Evolutionary conservation across 2,113 vertebrate genomes (phyloP), one percentile per base, ranked within the genome.

Genomic region (Varanus salvator): DNA sequence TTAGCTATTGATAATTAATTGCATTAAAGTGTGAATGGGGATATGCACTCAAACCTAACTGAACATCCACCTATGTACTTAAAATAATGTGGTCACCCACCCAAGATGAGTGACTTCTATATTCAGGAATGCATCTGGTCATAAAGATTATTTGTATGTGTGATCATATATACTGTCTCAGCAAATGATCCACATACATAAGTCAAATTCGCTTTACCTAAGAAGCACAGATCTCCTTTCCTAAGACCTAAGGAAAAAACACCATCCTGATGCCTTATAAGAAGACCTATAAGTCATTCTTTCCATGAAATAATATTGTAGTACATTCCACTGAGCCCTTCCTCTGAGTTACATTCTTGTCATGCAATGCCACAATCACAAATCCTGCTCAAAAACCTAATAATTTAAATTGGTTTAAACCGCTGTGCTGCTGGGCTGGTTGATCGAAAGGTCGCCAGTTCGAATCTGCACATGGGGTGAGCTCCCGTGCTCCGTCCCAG

Each of bases 291-390:
- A 84, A n/a, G 90, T 19, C 0, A 90, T 44, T 80, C 25, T 19
- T 86, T 81, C n/a, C 11, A 89, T 77, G 38, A 6, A 76, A 88
- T 21, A 38, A 78, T 86, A 80, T 5, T 78, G 21, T 64, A 86
- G 84, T 81, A 74, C 78, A 75, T 89, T 87, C 86, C 86, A 88
- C 89, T 84, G 90, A 92, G 84, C 81, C 21, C 54, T 66, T 84
- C 80, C 80, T 25, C 91, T 48, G n/a, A 89, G 72, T 29, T 88
- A 87, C 93, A 57, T 86, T 89, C 64, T 91, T 89, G 83, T 72
- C 64, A 89, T 88, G 31, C 8, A 86, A 69, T 82, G 88, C 78
- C 85, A 60, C 31, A 91, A 12, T 74, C 60, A 34, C 50, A 91
- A 23, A 69, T 76, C 87, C 17, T 3, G 23, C 34, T 44, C 9